These are phyloP conservation scores for Crambe crambe DNA, from an alignment of 37 sponge, comb jelly and placozoan species.

Conservation along the genomic window DNA sequence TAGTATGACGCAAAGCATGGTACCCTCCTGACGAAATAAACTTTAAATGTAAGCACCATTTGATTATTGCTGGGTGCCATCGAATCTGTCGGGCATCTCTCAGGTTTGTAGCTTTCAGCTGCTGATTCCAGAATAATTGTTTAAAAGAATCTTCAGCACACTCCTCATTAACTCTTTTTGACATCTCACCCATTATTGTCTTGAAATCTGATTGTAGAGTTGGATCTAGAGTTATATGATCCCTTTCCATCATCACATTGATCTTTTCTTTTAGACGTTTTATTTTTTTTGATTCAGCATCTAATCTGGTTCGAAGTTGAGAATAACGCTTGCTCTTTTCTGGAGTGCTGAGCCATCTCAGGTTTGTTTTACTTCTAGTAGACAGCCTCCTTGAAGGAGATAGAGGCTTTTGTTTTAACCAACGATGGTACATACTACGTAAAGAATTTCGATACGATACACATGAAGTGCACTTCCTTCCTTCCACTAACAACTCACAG, in stretches of 20 bases:
- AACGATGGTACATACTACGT: slow-evolving; percentile 16
- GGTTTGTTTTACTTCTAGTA: slow-evolving; percentile 34
- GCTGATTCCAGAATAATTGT: slow-evolving; percentile 58
- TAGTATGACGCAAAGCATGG: slow-evolving; percentile 40
- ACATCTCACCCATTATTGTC: slow-evolving; percentile 23
- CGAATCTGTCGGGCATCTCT: slow-evolving; percentile 41
- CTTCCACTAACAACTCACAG: slow-evolving; percentile 35
- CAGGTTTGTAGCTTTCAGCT: slow-evolving; percentile 26
- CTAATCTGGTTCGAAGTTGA: slow-evolving; percentile 15
- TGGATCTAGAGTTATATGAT: slow-evolving; percentile 25
- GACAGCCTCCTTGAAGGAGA: neutral
- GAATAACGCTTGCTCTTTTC: slow-evolving; percentile 14
- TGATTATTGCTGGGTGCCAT: slow-evolving; percentile 55
- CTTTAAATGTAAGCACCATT: slow-evolving; percentile 54
- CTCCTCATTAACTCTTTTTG: slow-evolving; percentile 12
- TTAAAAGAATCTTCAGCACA: slow-evolving; percentile 48
- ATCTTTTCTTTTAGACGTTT: slow-evolving; percentile 20
- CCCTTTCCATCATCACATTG: slow-evolving; percentile 11
- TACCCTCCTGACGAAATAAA: slow-evolving; percentile 32
- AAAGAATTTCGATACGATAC: slow-evolving; percentile 49
- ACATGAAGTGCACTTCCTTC: slow-evolving; percentile 29
- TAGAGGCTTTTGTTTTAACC: slow-evolving; percentile 9
- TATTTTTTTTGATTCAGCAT: slow-evolving; percentile 18
- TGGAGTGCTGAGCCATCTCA: slow-evolving; percentile 38
- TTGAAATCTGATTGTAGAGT: slow-evolving; percentile 35